phyloP scores from a whole-genome alignment of 2,113 vertebrate species.

The Dasyornis broadbenti region DNA sequence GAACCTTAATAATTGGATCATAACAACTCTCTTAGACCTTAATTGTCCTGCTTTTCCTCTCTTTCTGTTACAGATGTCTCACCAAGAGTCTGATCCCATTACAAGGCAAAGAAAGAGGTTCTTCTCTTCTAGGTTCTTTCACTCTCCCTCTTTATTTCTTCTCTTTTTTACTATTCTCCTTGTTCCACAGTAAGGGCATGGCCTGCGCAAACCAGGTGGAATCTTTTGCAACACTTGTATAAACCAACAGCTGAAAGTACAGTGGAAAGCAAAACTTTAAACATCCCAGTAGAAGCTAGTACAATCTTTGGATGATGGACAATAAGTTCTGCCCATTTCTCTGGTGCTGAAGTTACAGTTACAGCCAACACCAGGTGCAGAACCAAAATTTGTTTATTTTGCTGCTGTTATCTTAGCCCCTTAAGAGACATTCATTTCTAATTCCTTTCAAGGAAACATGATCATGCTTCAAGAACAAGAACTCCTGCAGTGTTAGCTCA shows the following conservation, averaged over 20 bases:
- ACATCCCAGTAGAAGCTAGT: not conserved
- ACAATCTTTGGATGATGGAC: not conserved
- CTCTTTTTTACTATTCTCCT: not conserved
- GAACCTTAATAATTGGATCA: too few relatives aligned
- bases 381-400: not conserved
- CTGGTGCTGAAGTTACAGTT: not conserved
- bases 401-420: not conserved
- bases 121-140: not conserved
- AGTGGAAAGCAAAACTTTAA: not conserved
- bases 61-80: not conserved
- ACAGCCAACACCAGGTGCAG: not conserved
- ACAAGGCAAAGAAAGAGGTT: not conserved
- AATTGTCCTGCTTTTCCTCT: not conserved
- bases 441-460: not conserved
- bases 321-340: not conserved
- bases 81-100: rapidly evolving
- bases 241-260: not conserved
- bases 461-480: not conserved
- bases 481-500: not conserved
- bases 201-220: not conserved
- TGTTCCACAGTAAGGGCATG: not conserved
- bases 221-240: not conserved
- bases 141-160: not conserved
- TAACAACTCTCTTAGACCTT: not conserved
- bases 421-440: not conserved